Base-by-base conservation (phyloP, 2,797 vertebrate species). In the Cynopterus sphinx region DNA sequence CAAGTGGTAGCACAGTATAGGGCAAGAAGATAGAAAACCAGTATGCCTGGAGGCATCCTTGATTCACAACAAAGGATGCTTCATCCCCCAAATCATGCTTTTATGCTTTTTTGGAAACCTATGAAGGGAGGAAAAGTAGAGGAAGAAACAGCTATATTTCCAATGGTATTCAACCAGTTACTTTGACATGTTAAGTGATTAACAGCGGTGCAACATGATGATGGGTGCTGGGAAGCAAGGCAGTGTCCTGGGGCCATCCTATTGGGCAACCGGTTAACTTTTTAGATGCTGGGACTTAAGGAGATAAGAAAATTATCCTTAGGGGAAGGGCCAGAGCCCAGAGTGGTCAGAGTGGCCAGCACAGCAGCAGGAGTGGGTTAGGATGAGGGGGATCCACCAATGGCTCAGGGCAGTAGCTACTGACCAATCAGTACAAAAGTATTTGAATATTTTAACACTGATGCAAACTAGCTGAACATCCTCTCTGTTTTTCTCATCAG, bases 361-460 rank as follows among this genome's bases (percentile, higher is more conserved):
- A 46, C 0, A 94, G n/a, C 6, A 49, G 22, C 6, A 22, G 46
- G 22, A 3, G 19, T 9, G 46, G 53, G 12, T 15, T 55, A 10
- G 4, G 8, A 1, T 28, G 4, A 26, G 26, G 4, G 4, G 13
- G 9, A 22, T 2, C 49, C 0, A 31, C 31, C 17, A 39, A 1
- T 10, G 39, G 24, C 46, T 49, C 73, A 26, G 12, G 13, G 12
- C 1, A 61, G 19, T 49, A 17, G 2, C 19, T 61, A 4, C 46
- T 82, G 26, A 59, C 17, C 46, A 89, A 75, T 2, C 49, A 46
- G 24, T 55, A 61, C 6, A 36, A 21, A 39, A 10, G 7, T 28
- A 75, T 31, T 53, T 36, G 55, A 83, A 28, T 39, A 59, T n/a
- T 75, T 79, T 85, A 89, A 28, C 11, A 28, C 9, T 39, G 10